Base-by-base conservation (phyloP, 2,113 vertebrate species). In the Phyllostomus discolor region DNA sequence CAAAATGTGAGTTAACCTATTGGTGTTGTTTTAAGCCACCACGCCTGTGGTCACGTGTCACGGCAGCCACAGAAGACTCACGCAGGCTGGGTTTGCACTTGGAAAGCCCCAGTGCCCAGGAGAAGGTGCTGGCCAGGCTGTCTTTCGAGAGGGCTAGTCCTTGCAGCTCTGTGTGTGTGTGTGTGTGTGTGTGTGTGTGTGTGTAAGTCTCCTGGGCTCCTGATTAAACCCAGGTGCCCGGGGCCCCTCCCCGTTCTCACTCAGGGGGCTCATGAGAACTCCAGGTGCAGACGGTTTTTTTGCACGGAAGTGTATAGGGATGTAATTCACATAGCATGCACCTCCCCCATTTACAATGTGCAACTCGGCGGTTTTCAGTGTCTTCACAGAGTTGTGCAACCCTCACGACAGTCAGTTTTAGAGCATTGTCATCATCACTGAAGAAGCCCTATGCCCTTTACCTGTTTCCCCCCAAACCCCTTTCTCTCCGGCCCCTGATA, bases 151-250 rank as follows among this genome's bases (percentile, higher is more conserved):
- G n/a, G 38, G 35, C 2, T 1, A n/a, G 26, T 22, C 7, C 19
- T 41, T 10, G 15, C 14, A 64, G 54, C 48, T 57, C 16, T 11
- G n/a, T 22, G 19, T 2, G 4, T 41, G 38, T 17, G 19, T 1
- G 3, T 0, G 46, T 12, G 19, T 2, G 4, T 41, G 38, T 11
- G n/a, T 22, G 19, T 2, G 4, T 41, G 38, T 17, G 19, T 1
- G 3, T 0, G 46, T 12, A 33, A 0, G 4, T 28, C n/a, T 26
- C 57, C 52, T 12, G 5, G 38, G 0, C 6, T 73, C 41, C 38
- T 52, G 50, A 7, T 24, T n/a, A 81, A 50, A 76, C 8, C 66
- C 54, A 2, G 31, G 12, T 12, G 14, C 50, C 73, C 9, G 33
- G 67, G 38, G 16, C 48, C 4, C 10, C 20, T 19, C 41, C 50